Evolutionary conservation across 2,888 invertebrate species (phyloP).

Genomic region (Fragum sueziense): DNA sequence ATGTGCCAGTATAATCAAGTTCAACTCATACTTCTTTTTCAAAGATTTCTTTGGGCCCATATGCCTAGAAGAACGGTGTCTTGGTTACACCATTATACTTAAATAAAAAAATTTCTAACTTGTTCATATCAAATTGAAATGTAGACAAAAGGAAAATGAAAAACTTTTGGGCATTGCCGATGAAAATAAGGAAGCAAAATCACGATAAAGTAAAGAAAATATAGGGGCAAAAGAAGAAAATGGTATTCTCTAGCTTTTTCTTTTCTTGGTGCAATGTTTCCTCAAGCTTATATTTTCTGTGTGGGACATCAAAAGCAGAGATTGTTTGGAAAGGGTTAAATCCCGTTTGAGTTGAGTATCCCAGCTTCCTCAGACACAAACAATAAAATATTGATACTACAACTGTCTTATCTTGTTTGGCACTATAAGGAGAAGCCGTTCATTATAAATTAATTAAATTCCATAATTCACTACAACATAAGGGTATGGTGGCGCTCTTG

Average conservation of each 20-base stretch:
- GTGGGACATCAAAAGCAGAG: background rate
- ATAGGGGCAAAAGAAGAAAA: background rate
- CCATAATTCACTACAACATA: too few species aligned
- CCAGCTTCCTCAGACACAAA: too few species aligned
- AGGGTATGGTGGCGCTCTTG: too few species aligned
- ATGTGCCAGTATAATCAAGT: too few species aligned
- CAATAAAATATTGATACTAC: background rate
- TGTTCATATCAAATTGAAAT: too few species aligned
- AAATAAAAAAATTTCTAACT: too few species aligned
- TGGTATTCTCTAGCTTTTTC: background rate
- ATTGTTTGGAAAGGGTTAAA: background rate
- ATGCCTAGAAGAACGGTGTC: too few species aligned
- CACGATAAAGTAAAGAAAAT: background rate
- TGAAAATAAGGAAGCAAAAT: background rate
- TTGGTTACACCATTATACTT: too few species aligned
- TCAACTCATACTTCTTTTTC: too few species aligned
- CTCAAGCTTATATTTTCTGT: background rate
- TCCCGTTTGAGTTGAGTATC: background rate
- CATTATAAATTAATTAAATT: background rate
- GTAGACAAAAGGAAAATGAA: too few species aligned
- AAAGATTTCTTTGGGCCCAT: too few species aligned
- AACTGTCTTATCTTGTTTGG: background rate
- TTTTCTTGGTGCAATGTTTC: background rate
- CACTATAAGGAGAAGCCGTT: background rate
- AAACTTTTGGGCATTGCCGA: background rate